These are phyloP conservation scores for Hemiprocne comata DNA, from an alignment of 2,113 vertebrate genomes.

Conservation along the genomic window DNA sequence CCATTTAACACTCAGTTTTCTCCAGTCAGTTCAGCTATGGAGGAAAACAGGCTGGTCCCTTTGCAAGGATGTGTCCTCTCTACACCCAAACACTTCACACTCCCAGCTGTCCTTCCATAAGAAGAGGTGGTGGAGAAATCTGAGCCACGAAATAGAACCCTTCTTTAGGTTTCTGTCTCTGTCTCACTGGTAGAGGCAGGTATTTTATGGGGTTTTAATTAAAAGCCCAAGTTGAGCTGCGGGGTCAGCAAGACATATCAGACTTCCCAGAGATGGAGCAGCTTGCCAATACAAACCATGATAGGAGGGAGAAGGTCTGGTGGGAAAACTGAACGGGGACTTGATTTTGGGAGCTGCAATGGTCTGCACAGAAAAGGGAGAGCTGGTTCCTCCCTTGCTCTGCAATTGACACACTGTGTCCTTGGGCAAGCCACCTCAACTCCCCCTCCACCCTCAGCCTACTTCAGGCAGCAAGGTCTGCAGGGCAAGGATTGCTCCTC, in stretches of 20 bases:
- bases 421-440: constrained; percentile 24
- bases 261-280: neutral
- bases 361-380: neutral
- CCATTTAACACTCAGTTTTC: neutral
- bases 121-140: neutral
- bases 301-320: neutral
- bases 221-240: neutral
- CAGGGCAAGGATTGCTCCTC: constrained; percentile 55
- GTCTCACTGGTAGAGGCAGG: neutral
- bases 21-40: neutral
- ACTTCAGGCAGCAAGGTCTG: constrained; percentile 38
- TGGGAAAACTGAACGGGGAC: neutral
- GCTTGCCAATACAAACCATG: neutral
- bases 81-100: rapidly evolving
- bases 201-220: neutral
- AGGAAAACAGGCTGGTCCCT: neutral
- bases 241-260: neutral
- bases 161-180: neutral
- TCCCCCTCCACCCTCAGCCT: constrained; percentile 50
- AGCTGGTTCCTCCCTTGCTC: neutral
- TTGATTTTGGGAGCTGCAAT: neutral
- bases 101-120: neutral
- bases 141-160: neutral
- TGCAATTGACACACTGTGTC: rapidly evolving
- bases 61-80: neutral